Percentiles rank a stretch among this genome's conserved stretches.
phyloP scores from a whole-genome alignment of 2,888 invertebrate genomes.

The Athetis lepigone region DNA sequence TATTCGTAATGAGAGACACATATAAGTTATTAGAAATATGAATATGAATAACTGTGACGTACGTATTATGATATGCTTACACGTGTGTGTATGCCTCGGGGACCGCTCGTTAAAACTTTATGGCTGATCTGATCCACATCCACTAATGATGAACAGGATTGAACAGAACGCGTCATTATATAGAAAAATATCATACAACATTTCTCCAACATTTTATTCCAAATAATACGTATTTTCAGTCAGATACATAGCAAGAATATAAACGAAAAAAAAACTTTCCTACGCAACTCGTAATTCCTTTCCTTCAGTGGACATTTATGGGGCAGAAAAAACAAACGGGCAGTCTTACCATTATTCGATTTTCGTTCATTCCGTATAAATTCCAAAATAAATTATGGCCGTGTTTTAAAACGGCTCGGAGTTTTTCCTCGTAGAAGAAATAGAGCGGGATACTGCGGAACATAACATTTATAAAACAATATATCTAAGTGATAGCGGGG shows the following conservation, averaged over 20 bases:
- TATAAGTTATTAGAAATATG: constrained; percentile 9
- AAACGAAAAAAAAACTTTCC: constrained; percentile 20
- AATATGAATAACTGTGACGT: constrained; percentile 15
- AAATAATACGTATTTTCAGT: not conserved
- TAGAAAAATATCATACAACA: constrained; percentile 5
- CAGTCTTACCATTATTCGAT: constrained; percentile 55
- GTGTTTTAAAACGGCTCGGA: constrained; percentile 43
- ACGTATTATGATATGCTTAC: constrained; percentile 7
- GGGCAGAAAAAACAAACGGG: constrained; percentile 51
- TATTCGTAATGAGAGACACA: not conserved
- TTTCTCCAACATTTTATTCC: constrained; percentile 6
- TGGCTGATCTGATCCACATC: constrained; percentile 48
- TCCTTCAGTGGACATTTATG: constrained; percentile 44
- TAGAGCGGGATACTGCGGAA: constrained; percentile 7
- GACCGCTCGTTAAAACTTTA: constrained; percentile 58
- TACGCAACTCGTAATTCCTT: constrained; percentile 42
- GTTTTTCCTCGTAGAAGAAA: constrained; percentile 35
- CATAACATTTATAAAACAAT: constrained; percentile 53
- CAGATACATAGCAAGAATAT: not conserved
- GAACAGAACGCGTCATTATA: constrained; percentile 30
- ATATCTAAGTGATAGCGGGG: constrained; percentile 40
- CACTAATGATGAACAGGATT: constrained; percentile 53
- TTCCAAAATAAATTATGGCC: constrained; percentile 51
- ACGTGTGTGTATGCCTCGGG: constrained; percentile 7
- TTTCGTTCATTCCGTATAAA: constrained; percentile 45